phyloP scores from a whole-genome alignment of 2,113 vertebrate genomes.

The Brienomyrus brachyistius region DNA sequence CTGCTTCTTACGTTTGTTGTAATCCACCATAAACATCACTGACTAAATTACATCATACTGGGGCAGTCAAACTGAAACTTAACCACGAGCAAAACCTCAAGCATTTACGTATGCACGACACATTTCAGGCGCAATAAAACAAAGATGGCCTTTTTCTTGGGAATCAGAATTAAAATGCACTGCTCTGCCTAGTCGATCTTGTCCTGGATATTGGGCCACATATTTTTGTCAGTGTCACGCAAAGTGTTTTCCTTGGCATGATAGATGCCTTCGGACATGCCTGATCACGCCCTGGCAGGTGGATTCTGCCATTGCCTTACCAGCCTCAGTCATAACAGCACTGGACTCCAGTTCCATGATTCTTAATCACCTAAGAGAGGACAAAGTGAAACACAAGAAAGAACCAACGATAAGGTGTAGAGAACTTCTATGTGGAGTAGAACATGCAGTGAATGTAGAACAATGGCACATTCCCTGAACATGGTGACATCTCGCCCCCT shows the following conservation, averaged over 20 bases:
- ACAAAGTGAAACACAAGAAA: background rate
- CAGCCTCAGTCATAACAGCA: background rate
- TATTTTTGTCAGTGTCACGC: background rate
- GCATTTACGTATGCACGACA: background rate
- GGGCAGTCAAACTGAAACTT: background rate
- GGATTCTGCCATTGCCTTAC: background rate
- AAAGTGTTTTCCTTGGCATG: background rate
- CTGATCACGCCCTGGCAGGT: background rate
- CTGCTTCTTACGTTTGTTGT: background rate
- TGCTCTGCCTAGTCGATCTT: background rate
- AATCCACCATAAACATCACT: background rate
- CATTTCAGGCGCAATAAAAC: background rate
- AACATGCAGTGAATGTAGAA: background rate
- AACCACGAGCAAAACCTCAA: background rate
- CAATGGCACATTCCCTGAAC: background rate
- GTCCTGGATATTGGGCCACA: background rate
- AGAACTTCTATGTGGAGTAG: background rate
- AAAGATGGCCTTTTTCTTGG: background rate
- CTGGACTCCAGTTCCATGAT: background rate
- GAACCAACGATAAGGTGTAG: background rate
- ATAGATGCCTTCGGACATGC: background rate
- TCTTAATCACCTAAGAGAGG: background rate
- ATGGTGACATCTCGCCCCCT: no score
- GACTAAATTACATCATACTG: background rate
- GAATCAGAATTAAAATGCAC: background rate